These are phyloP conservation scores for Amniataba percoides DNA, from an alignment of 2,797 vertebrate species.

Conservation along the genomic window DNA sequence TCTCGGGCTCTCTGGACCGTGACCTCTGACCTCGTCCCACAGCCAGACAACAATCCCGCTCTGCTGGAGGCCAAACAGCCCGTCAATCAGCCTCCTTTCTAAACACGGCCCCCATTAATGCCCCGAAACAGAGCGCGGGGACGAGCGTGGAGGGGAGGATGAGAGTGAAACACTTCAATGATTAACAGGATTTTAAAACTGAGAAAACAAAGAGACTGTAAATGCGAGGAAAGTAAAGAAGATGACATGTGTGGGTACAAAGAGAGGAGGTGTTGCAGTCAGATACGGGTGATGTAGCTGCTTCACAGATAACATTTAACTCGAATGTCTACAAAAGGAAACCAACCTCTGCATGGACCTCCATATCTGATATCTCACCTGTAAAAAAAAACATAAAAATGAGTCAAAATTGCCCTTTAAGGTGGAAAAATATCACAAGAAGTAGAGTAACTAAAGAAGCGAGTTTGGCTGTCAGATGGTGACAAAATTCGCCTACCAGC, in stretches of 20 bases:
- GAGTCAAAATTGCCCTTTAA: neutral
- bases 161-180: constrained; percentile 32
- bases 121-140: constrained; percentile 26
- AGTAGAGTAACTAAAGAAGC: too few species aligned
- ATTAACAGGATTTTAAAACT: constrained; percentile 28
- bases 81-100: constrained; percentile 67
- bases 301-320: neutral
- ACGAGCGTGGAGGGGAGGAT: neutral
- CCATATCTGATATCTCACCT: neutral
- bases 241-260: neutral
- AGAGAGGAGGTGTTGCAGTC: neutral
- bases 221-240: neutral
- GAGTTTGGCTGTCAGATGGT: too few species aligned
- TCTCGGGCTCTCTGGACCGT: constrained; percentile 52
- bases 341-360: neutral
- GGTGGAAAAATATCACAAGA: neutral
- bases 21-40: constrained; percentile 78
- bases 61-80: constrained; percentile 71
- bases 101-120: constrained; percentile 20
- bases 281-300: neutral
- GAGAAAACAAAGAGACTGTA: neutral
- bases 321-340: neutral
- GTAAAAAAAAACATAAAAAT: neutral
- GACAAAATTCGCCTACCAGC: neutral
- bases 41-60: constrained; percentile 70